Base-by-base conservation (phyloP, 2,113 vertebrate species). In the Haemorhous mexicanus region DNA sequence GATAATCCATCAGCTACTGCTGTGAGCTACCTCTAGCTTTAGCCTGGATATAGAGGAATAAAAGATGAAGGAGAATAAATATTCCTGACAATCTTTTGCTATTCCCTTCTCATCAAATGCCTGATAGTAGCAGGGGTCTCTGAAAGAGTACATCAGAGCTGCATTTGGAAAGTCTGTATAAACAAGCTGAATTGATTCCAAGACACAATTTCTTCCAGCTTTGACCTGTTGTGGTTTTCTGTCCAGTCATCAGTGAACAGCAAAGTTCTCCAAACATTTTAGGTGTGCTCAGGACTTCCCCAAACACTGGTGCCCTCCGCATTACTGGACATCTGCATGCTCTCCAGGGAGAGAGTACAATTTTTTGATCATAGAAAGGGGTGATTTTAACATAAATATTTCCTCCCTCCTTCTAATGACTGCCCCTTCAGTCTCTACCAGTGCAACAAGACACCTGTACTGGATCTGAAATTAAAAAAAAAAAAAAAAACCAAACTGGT, bases 61-160 rank as follows among this genome's bases (percentile, higher is more conserved):
- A 84, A 90, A 93, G 12, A 35, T 61, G 61, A 93, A 79, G n/a
- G 30, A 89, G 52, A 81, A 64, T 56, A 82, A 64, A 66, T 53
- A 9, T 14, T 73, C n/a, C 69, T 88, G 37, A 76, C 9, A 82
- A 37, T 68, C 8, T 78, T 79, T 91, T 22, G 23, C 16, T 52
- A 64, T 12, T 72, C 41, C 56, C 20, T 61, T 16, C 5, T 67
- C 50, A 55, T 59, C 47, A 62, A 74, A 56, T 69, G 15, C 37
- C 64, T 61, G 24, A 83, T 21, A 61, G 19, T 82, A 82, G 68
- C 13, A 56, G 49, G 16, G 20, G 20, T 72, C 37, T 87, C 69
- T 73, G 58, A 79, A 91, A 90, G 11, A 32, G 4, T 15, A 53
- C 10, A 26, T 85, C 28, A 50, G 44, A 22, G 72, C 73, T 2